phyloP scores from a whole-genome alignment of 2,888 invertebrate genomes.

The Oxyteleia sp. region DNA sequence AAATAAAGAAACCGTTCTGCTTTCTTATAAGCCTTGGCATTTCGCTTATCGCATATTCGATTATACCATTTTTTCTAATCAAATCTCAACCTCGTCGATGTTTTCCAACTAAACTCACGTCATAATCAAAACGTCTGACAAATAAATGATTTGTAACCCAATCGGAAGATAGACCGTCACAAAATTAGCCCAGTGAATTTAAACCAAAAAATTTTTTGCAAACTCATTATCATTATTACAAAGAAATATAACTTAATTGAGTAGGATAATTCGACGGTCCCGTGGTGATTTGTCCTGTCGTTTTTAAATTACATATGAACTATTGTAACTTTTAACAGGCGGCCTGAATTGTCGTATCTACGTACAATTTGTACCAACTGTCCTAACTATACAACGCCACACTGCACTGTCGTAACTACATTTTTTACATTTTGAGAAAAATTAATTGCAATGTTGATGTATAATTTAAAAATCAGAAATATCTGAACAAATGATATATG shows the following conservation, averaged over 20 bases:
- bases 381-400: no score
- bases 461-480: no score
- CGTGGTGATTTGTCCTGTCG: no score
- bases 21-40: slow-evolving; percentile 49
- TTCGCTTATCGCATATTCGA: slow-evolving; percentile 61
- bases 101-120: neutral
- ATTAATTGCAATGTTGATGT: no score
- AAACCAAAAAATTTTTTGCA: neutral
- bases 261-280: neutral
- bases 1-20: slow-evolving; percentile 72
- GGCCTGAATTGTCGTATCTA: no score
- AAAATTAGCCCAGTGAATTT: neutral
- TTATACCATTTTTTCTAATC: slow-evolving; percentile 46
- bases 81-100: slow-evolving; percentile 4
- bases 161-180: neutral
- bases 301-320: no score
- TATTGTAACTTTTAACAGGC: no score
- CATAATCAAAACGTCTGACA: neutral
- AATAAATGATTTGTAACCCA: neutral
- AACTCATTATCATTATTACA: slow-evolving; percentile 10
- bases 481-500: no score
- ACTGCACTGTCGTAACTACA: no score
- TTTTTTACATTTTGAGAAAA: no score
- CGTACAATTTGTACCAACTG: no score
- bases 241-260: slow-evolving; percentile 1